A percentile compares a stretch with the other conserved stretches of the same genome.
phyloP scores from a whole-genome alignment of 2,888 invertebrate species.

The Mythimna lalbum region DNA sequence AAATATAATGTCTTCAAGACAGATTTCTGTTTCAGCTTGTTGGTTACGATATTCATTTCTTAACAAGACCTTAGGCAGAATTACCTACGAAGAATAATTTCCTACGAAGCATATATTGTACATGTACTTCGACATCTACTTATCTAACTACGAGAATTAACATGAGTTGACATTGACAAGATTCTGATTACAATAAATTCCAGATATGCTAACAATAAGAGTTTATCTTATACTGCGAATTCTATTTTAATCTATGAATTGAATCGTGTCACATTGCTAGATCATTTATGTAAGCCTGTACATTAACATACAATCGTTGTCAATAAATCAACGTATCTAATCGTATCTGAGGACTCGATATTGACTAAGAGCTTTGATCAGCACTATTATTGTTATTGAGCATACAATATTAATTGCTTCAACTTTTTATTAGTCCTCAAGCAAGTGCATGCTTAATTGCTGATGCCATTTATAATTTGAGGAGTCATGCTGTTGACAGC shows the following conservation, averaged over 20 bases:
- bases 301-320: constrained; percentile 61
- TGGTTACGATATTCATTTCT: background rate
- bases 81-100: too few relatives aligned
- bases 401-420: constrained; percentile 12
- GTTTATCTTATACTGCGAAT: constrained; percentile 43
- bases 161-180: constrained; percentile 40
- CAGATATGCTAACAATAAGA: constrained; percentile 31
- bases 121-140: background rate
- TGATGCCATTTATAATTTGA: background rate
- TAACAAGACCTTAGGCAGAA: background rate
- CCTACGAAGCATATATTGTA: constrained; percentile 4
- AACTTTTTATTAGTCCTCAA: constrained; percentile 16
- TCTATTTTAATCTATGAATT: constrained; percentile 50
- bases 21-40: background rate
- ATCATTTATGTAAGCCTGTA: constrained; percentile 20
- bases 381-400: constrained; percentile 16
- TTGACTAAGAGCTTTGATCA: constrained; percentile 9
- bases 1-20: background rate
- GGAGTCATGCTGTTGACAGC: constrained; percentile 6
- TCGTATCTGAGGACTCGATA: constrained; percentile 9
- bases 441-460: constrained; percentile 4
- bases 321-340: constrained; percentile 43
- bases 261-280: constrained; percentile 40
- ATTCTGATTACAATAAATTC: constrained; percentile 39
- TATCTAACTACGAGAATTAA: constrained; percentile 4